Conservation (phyloP, 2,888 invertebrate species). For the Eristalis pertinax region DNA sequence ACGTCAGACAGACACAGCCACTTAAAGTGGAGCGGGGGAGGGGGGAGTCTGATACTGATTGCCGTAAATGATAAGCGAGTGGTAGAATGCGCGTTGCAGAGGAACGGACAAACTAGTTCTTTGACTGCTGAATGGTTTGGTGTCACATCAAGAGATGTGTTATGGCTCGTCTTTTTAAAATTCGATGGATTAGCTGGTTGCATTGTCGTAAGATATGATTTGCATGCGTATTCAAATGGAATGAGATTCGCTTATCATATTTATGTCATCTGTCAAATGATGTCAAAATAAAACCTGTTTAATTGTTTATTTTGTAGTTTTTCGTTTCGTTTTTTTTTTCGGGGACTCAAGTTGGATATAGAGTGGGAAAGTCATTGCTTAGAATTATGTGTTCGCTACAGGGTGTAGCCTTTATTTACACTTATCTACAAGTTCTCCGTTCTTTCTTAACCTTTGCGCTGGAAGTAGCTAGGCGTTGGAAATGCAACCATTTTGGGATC, state of each 20-base stretch:
- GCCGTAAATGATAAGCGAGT: conserved; percentile 25
- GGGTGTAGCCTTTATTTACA: too few relatives aligned
- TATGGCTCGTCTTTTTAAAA: not conserved
- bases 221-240: not conserved
- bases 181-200: not conserved
- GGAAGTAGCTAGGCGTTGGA: too few relatives aligned
- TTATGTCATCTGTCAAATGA: conserved; percentile 14
- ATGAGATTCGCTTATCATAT: not conserved
- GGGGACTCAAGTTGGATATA: not conserved
- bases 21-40: too few relatives aligned
- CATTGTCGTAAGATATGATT: not conserved
- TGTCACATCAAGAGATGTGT: not conserved
- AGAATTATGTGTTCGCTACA: too few relatives aligned
- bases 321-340: too few relatives aligned
- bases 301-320: not conserved
- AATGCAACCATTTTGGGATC: too few relatives aligned
- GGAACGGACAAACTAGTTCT: not conserved
- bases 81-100: not conserved
- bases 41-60: conserved; percentile 8
- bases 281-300: conserved; percentile 15
- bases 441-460: too few relatives aligned
- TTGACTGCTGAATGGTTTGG: not conserved
- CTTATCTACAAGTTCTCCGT: too few relatives aligned
- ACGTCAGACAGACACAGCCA: conserved; percentile 11
- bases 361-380: not conserved